A percentile compares a stretch with the other conserved stretches of the same genome.
These are phyloP conservation scores for Abscondita cerata DNA, from an alignment of 2,888 invertebrate genomes.

Conservation along the genomic window DNA sequence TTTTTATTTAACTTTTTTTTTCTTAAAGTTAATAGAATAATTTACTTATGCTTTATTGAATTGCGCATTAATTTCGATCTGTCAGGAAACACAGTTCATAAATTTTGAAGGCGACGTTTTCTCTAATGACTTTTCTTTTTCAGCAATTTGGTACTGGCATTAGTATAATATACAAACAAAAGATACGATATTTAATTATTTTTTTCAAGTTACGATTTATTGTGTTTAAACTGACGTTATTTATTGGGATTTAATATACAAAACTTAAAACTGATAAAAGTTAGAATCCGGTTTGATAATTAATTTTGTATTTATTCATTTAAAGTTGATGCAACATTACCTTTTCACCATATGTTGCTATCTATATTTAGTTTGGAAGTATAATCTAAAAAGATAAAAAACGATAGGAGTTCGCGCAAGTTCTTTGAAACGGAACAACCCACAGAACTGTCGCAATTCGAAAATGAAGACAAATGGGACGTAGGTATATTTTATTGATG, in stretches of 20 bases:
- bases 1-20: background rate
- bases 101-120: slow-evolving; percentile 26
- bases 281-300: no score
- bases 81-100: slow-evolving; percentile 32
- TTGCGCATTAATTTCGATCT: slow-evolving; percentile 29
- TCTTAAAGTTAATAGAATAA: background rate
- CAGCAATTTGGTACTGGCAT: slow-evolving; percentile 33
- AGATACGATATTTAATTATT: slow-evolving; percentile 28
- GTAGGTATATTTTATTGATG: no score
- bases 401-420: no score
- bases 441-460: no score
- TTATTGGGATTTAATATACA: background rate
- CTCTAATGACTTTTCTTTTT: slow-evolving; percentile 33
- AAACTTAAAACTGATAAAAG: no score
- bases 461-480: no score
- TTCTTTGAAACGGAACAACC: no score
- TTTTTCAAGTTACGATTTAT: slow-evolving; percentile 25
- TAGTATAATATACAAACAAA: slow-evolving; percentile 32
- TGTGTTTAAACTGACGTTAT: slow-evolving; percentile 6
- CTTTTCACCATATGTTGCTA: no score
- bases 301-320: no score
- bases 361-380: no score
- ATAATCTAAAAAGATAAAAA: no score
- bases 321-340: no score
- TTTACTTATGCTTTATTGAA: slow-evolving; percentile 22